Evolutionary conservation across 2,797 vertebrate species (phyloP).

Genomic region (Anguilla obscura): DNA sequence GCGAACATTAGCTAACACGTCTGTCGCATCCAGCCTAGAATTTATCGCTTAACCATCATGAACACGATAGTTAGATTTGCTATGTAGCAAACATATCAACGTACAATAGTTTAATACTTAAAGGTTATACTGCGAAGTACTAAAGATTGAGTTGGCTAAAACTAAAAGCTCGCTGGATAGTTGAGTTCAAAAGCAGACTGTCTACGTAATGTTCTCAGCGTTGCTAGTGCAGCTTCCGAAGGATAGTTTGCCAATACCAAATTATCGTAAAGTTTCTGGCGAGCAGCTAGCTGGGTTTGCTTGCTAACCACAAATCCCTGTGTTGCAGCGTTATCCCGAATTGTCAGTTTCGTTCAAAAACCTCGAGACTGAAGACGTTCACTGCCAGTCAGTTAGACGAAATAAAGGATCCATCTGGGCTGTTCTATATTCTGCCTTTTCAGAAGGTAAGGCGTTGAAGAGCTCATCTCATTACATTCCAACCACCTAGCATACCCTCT

Average conservation of each 20-base stretch:
- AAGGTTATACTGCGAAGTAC: not conserved
- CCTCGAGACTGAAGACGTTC: conserved; percentile 95
- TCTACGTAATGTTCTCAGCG: not conserved
- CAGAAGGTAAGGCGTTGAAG: conserved; percentile 81
- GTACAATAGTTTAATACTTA: too few species aligned
- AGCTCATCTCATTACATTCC: not conserved
- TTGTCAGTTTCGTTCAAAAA: conserved; percentile 96
- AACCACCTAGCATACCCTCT: not conserved
- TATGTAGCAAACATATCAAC: not conserved
- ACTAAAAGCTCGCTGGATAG: not conserved
- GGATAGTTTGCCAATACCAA: not conserved
- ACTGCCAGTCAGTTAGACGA: conserved; percentile 96
- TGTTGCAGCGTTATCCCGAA: conserved; percentile 89
- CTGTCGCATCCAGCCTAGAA: not conserved
- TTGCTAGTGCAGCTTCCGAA: not conserved
- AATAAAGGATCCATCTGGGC: conserved; percentile 96
- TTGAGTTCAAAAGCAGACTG: not conserved
- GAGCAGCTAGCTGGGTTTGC: not conserved
- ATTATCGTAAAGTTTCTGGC: not conserved
- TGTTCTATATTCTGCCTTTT: conserved; percentile 96
- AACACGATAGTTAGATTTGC: not conserved
- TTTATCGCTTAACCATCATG: not conserved
- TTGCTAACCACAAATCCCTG: not conserved
- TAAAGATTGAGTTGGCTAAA: not conserved
- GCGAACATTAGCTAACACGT: not conserved